phyloP scores from a whole-genome alignment of 2,113 vertebrate genomes.

The Toxotes jaculatrix region DNA sequence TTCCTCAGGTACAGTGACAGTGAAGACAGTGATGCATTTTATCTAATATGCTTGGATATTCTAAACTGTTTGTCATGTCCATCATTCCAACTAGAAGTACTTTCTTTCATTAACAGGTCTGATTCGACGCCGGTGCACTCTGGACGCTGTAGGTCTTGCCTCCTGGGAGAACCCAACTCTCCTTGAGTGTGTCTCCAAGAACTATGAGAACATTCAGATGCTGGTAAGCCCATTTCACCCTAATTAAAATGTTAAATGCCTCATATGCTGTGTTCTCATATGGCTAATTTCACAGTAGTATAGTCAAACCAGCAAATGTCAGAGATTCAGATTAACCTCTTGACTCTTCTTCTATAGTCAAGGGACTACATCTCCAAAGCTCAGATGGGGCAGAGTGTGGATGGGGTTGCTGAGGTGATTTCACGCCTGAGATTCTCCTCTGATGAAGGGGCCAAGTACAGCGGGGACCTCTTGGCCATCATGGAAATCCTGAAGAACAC shows the following conservation, averaged over 20 bases:
- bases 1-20: slow-evolving; percentile 86
- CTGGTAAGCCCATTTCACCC: slow-evolving; percentile 85
- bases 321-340: slow-evolving; percentile 29
- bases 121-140: slow-evolving; percentile 91
- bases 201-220: slow-evolving; percentile 94
- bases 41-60: neutral
- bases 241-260: slow-evolving; percentile 7
- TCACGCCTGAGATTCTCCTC: slow-evolving; percentile 93
- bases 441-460: slow-evolving; percentile 93
- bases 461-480: slow-evolving; percentile 93
- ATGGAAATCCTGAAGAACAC: slow-evolving; percentile 93
- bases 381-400: slow-evolving; percentile 87
- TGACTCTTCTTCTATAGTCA: slow-evolving; percentile 80
- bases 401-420: slow-evolving; percentile 92
- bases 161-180: slow-evolving; percentile 96
- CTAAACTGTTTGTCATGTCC: neutral
- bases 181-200: slow-evolving; percentile 94
- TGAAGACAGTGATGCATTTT: neutral
- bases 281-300: slow-evolving; percentile 16
- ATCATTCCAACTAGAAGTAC: slow-evolving; percentile 2
- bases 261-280: slow-evolving; percentile 11
- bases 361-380: slow-evolving; percentile 91
- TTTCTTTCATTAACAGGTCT: slow-evolving; percentile 84
- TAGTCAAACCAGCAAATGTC: neutral
- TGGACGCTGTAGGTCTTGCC: slow-evolving; percentile 94